These are phyloP conservation scores for Protonemura montana DNA, from an alignment of 2,888 invertebrate species.

Conservation along the genomic window DNA sequence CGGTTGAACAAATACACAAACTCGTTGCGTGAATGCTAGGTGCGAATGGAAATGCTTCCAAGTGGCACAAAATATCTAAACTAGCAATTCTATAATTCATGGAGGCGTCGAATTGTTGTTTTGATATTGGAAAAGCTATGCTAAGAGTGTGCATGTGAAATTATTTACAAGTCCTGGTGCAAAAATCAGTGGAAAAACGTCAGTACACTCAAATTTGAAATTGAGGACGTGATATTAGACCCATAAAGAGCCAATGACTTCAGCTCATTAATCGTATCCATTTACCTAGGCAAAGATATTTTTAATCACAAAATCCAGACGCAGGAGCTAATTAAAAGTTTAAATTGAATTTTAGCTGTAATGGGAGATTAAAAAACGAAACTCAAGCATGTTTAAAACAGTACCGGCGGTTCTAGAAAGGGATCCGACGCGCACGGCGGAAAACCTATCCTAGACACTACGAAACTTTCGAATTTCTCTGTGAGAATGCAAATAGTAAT, in stretches of 20 bases:
- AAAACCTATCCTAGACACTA: too few relatives aligned
- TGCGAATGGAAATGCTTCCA: neutral
- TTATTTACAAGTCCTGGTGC: too few relatives aligned
- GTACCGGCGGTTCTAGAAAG: neutral
- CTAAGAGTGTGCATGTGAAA: neutral
- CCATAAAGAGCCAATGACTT: neutral
- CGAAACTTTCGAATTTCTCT: too few relatives aligned
- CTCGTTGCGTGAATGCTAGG: neutral
- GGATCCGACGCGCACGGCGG: too few relatives aligned
- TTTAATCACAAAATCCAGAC: neutral
- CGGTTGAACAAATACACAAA: too few relatives aligned
- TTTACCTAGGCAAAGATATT: constrained; percentile 4
- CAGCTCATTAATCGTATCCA: neutral
- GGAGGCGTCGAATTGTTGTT: neutral
- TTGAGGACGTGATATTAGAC: neutral
- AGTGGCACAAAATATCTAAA: neutral
- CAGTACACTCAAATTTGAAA: too few relatives aligned
- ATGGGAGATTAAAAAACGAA: neutral
- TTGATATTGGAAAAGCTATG: neutral
- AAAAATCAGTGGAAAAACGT: too few relatives aligned
- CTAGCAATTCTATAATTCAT: neutral
- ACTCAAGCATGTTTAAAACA: neutral
- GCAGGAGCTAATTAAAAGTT: neutral
- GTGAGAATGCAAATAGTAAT: too few relatives aligned
- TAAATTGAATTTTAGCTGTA: neutral